phyloP scores from a whole-genome alignment of 2,888 invertebrate genomes.

The Tyria jacobaeae region DNA sequence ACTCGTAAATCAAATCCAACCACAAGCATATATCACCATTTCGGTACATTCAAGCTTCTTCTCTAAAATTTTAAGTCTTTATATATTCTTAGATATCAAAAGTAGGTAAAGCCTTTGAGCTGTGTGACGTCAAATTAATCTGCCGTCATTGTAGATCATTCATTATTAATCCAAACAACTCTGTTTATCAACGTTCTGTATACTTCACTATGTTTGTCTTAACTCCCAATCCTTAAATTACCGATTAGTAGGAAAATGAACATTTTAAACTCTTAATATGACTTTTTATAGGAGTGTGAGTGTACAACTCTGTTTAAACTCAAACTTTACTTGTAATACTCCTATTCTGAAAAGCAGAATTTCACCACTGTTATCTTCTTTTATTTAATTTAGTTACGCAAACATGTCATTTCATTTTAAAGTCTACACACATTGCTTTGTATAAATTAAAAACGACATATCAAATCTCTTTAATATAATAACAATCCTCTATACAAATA shows the following conservation, averaged over 20 bases:
- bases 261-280: neutral
- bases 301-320: too few species aligned
- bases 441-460: constrained; percentile 58
- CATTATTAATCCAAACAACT: constrained; percentile 74
- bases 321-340: too few species aligned
- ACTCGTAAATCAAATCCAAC: neutral
- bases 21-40: neutral
- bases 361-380: constrained; percentile 34
- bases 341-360: too few species aligned
- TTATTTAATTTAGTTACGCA: constrained; percentile 54
- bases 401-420: constrained; percentile 66
- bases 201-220: constrained; percentile 27
- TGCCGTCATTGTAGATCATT: constrained; percentile 63
- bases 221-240: constrained; percentile 29
- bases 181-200: constrained; percentile 54
- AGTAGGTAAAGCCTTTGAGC: constrained; percentile 66
- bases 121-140: constrained; percentile 67
- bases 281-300: neutral
- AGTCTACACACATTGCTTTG: constrained; percentile 50
- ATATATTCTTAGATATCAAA: constrained; percentile 30
- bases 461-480: constrained; percentile 50
- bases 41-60: constrained; percentile 12
- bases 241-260: constrained; percentile 16
- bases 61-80: constrained; percentile 27
- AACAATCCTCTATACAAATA: constrained; percentile 46